Evolutionary conservation across 2,888 invertebrate genomes (phyloP), one percentile per base, ranked within the genome.

Genomic region (Hemicrepidius hirtus): DNA sequence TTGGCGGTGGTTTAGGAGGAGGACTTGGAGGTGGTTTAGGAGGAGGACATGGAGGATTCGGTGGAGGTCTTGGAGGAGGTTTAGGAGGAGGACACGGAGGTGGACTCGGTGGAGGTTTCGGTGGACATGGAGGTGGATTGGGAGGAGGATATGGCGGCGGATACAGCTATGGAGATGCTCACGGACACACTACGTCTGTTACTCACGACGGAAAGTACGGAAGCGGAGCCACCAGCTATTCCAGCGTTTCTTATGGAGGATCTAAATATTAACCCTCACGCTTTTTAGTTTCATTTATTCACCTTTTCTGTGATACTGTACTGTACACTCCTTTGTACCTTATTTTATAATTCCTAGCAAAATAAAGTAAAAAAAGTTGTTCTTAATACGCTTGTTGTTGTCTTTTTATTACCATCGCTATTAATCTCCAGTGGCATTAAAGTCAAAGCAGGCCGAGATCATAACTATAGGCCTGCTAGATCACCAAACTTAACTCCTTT

Each of bases 91-190:
- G 24, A 18, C 9, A 10, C 16, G 64, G 50, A 20, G 53, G 37
- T 18, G 55, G 50, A 21, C 21, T 12, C 2, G 57, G 90, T 32
- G 81, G 81, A 57, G 80, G 80, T 16, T 78, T 77, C 12, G 80
- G 80, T 24, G 78, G 78, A n/a, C 75, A 67, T n/a, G 77, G 74
- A 4, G 16, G 21, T 13, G 50, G 37, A 20, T 24, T 10, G 3
- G 53, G 90, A 40, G 81, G 81, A 60, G 80, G 80, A 20, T 78
- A 77, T 10, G 80, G 80, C 21, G 80, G 76, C 32, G 78, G 78
- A 12, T 75, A 69, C 12, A 75, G 74, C 21, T 9, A 12, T 13
- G 50, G 37, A 20, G 20, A 24, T n/a, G 1, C 40, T 13, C 7
- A n/a, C 18, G 50, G 64, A n/a, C 63, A 63, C 28, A 24, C 37